Evolutionary conservation across 2,113 vertebrate species (phyloP).

Genomic region (Marmota flaviventris): DNA sequence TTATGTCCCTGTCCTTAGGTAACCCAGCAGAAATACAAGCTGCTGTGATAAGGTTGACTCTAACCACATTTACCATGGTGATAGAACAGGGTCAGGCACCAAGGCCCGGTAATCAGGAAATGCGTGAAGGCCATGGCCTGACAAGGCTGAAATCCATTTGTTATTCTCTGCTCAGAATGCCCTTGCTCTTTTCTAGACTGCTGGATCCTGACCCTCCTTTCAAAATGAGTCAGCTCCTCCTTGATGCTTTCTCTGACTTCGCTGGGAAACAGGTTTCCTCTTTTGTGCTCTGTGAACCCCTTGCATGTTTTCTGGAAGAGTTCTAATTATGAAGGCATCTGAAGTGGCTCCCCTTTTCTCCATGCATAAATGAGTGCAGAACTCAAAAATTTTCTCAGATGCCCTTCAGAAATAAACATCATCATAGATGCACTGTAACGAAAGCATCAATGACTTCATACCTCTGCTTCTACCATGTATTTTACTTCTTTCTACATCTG

Average conservation of each 20-base stretch:
- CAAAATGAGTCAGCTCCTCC: background rate
- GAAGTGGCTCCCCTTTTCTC: background rate
- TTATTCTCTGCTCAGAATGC: conserved; percentile 53
- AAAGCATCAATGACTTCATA: fast-evolving
- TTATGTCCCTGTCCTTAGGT: conserved; percentile 70
- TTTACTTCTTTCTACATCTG: background rate
- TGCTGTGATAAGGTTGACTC: conserved; percentile 25
- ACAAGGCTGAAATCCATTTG: conserved; percentile 78
- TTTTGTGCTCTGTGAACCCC: background rate
- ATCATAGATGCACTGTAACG: background rate
- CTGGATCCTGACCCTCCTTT: background rate
- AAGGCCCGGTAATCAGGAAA: conserved; percentile 58
- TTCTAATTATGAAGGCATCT: background rate
- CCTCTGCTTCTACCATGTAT: background rate
- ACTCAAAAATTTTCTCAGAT: background rate
- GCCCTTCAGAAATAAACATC: background rate
- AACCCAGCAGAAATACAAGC: conserved; percentile 69
- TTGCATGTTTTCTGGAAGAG: background rate
- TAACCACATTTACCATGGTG: conserved; percentile 68
- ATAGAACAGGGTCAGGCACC: conserved; percentile 45
- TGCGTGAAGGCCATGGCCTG: conserved; percentile 76
- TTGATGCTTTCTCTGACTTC: background rate
- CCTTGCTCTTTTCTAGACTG: conserved; percentile 34
- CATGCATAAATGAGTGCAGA: background rate
- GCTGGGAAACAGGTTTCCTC: background rate